Percentiles rank a stretch among this genome's conserved stretches.
Evolutionary conservation across 1,140 invertebrate genomes (phyloP).

Genomic region (Halotydeus destructor): DNA sequence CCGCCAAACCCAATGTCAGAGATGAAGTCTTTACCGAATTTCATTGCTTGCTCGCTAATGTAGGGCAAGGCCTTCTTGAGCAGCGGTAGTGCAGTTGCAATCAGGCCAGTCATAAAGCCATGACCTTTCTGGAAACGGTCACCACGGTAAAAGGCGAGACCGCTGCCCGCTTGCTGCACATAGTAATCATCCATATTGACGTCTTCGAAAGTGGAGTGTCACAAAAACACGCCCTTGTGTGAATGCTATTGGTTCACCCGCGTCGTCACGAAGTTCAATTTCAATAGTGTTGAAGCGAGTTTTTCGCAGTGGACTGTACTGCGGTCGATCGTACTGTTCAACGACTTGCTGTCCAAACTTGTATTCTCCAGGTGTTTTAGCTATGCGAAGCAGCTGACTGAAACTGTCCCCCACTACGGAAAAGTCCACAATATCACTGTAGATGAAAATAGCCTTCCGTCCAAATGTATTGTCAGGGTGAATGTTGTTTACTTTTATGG

Average conservation of each 20-base stretch:
- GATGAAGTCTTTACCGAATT: no score
- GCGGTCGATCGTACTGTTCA: neutral
- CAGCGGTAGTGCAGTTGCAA: no score
- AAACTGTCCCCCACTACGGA: neutral
- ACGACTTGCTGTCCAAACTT: neutral
- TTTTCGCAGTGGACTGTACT: neutral
- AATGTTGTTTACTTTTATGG: no score
- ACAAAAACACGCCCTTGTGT: neutral
- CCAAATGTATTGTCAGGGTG: neutral
- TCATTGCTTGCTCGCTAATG: no score
- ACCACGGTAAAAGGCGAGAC: neutral
- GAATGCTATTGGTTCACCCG: neutral
- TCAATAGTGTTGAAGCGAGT: neutral
- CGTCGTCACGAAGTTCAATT: slow-evolving; percentile 2
- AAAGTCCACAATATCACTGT: slow-evolving; percentile 2
- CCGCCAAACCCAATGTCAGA: no score
- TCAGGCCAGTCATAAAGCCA: no score
- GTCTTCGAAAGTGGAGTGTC: neutral
- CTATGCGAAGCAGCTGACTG: neutral
- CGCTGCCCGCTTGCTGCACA: neutral
- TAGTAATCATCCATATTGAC: slow-evolving; percentile 1
- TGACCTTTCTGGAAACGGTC: neutral
- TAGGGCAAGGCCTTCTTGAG: no score
- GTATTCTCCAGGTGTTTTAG: neutral
- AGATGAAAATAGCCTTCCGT: neutral